phyloP scores from a whole-genome alignment of 2,888 invertebrate species.

The Alitta virens region DNA sequence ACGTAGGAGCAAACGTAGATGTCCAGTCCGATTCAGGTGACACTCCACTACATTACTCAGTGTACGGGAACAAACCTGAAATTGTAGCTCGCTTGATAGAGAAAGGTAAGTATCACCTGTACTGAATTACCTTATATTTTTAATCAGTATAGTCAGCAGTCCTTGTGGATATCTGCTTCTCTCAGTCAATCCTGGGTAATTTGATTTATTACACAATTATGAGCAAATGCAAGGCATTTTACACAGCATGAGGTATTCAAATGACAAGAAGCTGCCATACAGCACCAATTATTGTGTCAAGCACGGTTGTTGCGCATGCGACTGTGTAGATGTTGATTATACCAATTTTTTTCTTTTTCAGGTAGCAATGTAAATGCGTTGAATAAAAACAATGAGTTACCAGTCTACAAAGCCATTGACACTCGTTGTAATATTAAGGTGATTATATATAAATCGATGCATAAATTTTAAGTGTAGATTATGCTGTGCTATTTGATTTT shows the following conservation, averaged over 20 bases:
- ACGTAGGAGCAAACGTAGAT: conserved; percentile 35
- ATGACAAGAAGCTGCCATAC: too few species aligned
- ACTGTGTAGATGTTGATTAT: too few species aligned
- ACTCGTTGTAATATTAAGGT: neutral
- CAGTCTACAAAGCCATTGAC: conserved; percentile 45
- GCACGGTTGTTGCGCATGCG: too few species aligned
- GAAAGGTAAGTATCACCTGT: conserved; percentile 38
- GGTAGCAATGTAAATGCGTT: conserved; percentile 43
- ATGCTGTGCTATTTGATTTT: too few species aligned
- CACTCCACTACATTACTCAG: conserved; percentile 47
- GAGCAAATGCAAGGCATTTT: too few species aligned
- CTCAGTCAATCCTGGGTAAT: too few species aligned
- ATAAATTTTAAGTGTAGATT: neutral
- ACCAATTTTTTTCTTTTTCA: too few species aligned
- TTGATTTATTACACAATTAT: too few species aligned
- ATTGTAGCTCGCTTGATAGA: conserved; percentile 41
- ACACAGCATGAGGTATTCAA: too few species aligned
- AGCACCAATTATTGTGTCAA: too few species aligned
- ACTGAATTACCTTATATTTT: neutral
- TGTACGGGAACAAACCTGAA: conserved; percentile 43
- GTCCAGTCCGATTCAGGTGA: conserved; percentile 39
- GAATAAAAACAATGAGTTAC: conserved; percentile 43
- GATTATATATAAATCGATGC: neutral
- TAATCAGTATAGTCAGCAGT: too few species aligned
- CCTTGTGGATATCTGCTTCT: too few species aligned